Conservation (phyloP, 2,113 vertebrate species). For the Etheostoma cragini region DNA sequence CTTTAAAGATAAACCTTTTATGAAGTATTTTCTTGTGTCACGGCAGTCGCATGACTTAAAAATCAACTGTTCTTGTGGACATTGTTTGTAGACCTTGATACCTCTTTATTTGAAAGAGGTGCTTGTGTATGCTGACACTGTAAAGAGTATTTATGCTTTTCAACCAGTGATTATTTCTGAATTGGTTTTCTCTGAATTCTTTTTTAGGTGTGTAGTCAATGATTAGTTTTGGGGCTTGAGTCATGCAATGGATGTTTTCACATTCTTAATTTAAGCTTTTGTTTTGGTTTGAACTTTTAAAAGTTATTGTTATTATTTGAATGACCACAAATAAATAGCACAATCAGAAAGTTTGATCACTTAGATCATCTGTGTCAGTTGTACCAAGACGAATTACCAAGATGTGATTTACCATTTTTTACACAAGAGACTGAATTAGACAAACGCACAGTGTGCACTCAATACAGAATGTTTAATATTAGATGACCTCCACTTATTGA, state of each 20-base stretch:
- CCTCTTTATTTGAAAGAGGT: conserved; percentile 79
- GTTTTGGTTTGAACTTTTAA: conserved; percentile 52
- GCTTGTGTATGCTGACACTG: conserved; percentile 85
- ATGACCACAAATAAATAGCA: conserved; percentile 80
- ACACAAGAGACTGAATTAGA: conserved; percentile 36
- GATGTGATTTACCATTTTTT: conserved; percentile 38
- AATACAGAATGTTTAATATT: conserved; percentile 37
- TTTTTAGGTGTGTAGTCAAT: conserved; percentile 81
- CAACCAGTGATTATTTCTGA: conserved; percentile 74
- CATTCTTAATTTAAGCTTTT: conserved; percentile 55
- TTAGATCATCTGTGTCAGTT: conserved; percentile 63
- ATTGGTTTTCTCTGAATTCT: conserved; percentile 78
- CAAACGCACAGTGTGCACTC: conserved; percentile 33
- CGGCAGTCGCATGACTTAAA: conserved; percentile 86
- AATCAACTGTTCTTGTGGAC: conserved; percentile 84
- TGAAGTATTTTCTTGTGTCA: conserved; percentile 83
- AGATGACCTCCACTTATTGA: conserved; percentile 27
- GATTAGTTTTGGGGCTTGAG: conserved; percentile 77
- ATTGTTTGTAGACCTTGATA: conserved; percentile 82
- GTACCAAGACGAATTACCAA: conserved; percentile 46
- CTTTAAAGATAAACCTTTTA: conserved; percentile 81
- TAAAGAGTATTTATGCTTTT: conserved; percentile 82
- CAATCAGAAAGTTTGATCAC: conserved; percentile 74
- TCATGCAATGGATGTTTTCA: conserved; percentile 77
- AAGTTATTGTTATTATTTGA: conserved; percentile 57